These are phyloP conservation scores for Tyria jacobaeae DNA, from an alignment of 2,888 invertebrate genomes.

Conservation along the genomic window DNA sequence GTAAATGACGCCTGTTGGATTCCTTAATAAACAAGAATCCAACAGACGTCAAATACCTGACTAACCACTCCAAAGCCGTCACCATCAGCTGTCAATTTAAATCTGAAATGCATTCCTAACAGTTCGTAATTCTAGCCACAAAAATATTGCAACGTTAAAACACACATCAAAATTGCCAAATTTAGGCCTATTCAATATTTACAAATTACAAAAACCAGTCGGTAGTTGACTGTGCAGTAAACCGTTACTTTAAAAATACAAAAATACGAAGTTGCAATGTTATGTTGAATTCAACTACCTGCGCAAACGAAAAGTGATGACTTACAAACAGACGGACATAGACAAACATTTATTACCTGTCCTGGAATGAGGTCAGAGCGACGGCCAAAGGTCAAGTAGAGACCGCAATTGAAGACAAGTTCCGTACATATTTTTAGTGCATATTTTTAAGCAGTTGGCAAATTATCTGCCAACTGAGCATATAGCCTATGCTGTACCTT, in stretches of 20 bases:
- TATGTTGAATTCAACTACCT: conserved; percentile 37
- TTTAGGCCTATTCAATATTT: conserved; percentile 18
- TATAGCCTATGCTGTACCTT: background rate
- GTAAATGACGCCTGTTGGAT: too few relatives aligned
- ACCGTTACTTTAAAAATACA: conserved; percentile 7
- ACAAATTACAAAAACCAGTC: conserved; percentile 1
- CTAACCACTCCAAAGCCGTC: background rate
- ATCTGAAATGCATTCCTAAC: background rate
- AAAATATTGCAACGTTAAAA: background rate
- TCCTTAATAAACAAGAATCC: too few relatives aligned
- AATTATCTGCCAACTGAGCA: background rate
- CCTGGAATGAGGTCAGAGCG: conserved; percentile 45
- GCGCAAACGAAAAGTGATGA: conserved; percentile 56
- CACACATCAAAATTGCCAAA: conserved; percentile 5
- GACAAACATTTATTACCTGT: conserved; percentile 57
- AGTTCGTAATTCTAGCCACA: background rate
- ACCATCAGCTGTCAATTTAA: too few relatives aligned
- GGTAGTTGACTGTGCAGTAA: background rate
- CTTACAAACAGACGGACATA: conserved; percentile 55
- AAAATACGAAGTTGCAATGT: conserved; percentile 39
- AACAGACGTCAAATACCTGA: background rate
- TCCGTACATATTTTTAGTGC: conserved; percentile 7
- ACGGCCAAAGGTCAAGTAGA: conserved; percentile 23
- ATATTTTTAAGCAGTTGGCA: background rate
- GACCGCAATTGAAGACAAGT: background rate